Evolutionary conservation across 2,888 invertebrate species (phyloP).

Genomic region (Lissonota sp.): DNA sequence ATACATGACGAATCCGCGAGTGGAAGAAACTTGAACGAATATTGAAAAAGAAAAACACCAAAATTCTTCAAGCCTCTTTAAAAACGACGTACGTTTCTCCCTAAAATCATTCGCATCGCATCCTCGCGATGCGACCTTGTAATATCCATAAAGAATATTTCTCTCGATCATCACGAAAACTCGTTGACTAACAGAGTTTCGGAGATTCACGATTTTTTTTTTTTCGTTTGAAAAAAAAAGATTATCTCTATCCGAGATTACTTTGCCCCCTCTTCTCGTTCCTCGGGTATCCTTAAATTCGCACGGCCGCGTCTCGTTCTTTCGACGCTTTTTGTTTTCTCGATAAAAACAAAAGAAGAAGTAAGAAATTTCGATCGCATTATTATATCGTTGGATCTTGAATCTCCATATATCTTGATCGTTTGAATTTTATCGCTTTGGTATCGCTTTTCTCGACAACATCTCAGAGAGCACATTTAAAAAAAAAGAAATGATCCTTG

Average conservation of each 20-base stretch:
- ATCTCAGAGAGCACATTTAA: neutral
- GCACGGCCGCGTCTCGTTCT: conserved; percentile 26
- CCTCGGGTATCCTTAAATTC: conserved; percentile 60
- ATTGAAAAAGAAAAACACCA: conserved; percentile 3
- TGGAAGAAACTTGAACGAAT: neutral
- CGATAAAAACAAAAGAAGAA: conserved; percentile 54
- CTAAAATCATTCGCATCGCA: conserved; percentile 26
- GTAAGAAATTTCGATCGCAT: conserved; percentile 39
- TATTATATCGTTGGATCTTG: conserved; percentile 19
- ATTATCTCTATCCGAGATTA: conserved; percentile 55
- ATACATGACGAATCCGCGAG: neutral
- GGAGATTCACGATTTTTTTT: conserved; percentile 21
- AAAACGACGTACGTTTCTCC: conserved; percentile 15
- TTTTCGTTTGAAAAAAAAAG: conserved; percentile 10
- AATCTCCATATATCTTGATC: conserved; percentile 28
- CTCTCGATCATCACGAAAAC: conserved; percentile 32
- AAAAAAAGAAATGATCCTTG: neutral
- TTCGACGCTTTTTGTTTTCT: conserved; percentile 46
- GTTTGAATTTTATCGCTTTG: conserved; percentile 52
- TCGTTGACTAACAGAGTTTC: conserved; percentile 55
- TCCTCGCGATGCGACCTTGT: conserved; percentile 7
- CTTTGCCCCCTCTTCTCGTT: conserved; percentile 66
- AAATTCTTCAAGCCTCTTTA: conserved; percentile 30
- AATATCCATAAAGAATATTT: neutral
- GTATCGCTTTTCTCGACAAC: conserved; percentile 34